A percentile compares a stretch with the other conserved stretches of the same genome.
These are phyloP conservation scores for Cephalopholis sonnerati DNA, from an alignment of 2,113 vertebrate genomes.

Conservation along the genomic window DNA sequence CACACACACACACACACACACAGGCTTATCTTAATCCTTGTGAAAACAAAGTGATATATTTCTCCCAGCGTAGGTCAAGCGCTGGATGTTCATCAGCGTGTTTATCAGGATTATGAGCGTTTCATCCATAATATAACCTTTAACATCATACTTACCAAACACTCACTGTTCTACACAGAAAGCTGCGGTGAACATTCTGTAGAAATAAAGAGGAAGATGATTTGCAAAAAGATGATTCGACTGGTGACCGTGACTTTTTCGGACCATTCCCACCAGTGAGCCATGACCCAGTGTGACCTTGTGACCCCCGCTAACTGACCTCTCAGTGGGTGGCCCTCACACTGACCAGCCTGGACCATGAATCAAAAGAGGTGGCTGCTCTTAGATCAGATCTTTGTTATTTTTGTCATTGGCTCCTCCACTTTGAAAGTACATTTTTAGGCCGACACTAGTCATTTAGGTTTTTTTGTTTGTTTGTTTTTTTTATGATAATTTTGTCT, in stretches of 20 bases:
- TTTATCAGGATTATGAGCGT: constrained; percentile 75
- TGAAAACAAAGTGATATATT: constrained; percentile 79
- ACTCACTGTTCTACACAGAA: constrained; percentile 18
- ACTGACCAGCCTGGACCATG: constrained; percentile 56
- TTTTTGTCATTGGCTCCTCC: constrained; percentile 4
- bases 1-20: constrained; percentile 34
- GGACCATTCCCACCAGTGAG: constrained; percentile 68
- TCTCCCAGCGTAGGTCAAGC: constrained; percentile 66
- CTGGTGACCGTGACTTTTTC: constrained; percentile 24
- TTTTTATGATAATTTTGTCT: not conserved
- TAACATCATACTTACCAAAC: constrained; percentile 53
- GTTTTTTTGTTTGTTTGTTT: constrained; percentile 1
- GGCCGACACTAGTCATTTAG: too few species aligned
- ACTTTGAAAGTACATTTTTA: not conserved
- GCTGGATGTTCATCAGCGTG: constrained; percentile 70
- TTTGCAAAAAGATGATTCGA: constrained; percentile 3
- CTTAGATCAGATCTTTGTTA: constrained; percentile 36
- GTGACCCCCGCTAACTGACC: constrained; percentile 71
- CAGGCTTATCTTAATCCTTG: constrained; percentile 79
- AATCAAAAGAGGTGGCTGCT: constrained; percentile 46
- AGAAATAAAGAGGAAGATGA: constrained; percentile 2
- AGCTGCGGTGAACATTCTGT: not conserved
- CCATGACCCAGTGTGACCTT: constrained; percentile 63
- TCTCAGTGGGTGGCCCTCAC: constrained; percentile 79
- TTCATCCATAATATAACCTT: constrained; percentile 65